These are phyloP conservation scores for Parnassius orleans DNA, from an alignment of 2,888 invertebrate species.

Conservation along the genomic window DNA sequence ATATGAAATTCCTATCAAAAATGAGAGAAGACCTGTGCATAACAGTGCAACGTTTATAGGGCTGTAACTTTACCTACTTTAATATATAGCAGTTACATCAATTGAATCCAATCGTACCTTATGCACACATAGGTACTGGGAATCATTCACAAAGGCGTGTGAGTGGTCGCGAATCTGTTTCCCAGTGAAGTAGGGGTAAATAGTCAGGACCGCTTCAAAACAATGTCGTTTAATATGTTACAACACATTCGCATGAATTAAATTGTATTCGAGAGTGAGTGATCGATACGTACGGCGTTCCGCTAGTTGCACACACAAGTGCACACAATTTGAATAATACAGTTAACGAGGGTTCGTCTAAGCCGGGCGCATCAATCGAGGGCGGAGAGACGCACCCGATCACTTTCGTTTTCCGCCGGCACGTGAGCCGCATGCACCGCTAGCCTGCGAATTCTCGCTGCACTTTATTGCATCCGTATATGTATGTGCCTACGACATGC, in stretches of 20 bases:
- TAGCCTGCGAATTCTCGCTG: conserved; percentile 71
- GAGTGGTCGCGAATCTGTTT: conserved; percentile 17
- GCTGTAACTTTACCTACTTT: too few species aligned
- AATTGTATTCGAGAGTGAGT: conserved; percentile 45
- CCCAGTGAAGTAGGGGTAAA: conserved; percentile 21
- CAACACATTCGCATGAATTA: conserved; percentile 36
- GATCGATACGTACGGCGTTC: conserved; percentile 51
- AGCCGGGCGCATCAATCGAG: conserved; percentile 71
- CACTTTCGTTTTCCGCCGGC: conserved; percentile 74
- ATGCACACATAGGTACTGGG: not conserved
- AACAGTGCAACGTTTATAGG: too few species aligned
- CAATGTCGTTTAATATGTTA: conserved; percentile 25
- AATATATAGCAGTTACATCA: not conserved
- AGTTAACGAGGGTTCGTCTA: conserved; percentile 68
- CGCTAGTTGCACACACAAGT: conserved; percentile 46
- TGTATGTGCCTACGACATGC: conserved; percentile 77
- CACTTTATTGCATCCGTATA: conserved; percentile 77
- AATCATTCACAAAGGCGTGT: conserved; percentile 1
- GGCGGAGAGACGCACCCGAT: conserved; percentile 73
- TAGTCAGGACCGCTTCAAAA: conserved; percentile 28
- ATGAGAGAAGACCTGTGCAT: too few species aligned
- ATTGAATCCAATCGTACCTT: conserved; percentile 5
- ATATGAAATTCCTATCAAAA: too few species aligned
- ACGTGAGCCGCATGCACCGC: conserved; percentile 73
- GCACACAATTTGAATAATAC: conserved; percentile 67